phyloP scores from a whole-genome alignment of 1,140 invertebrate genomes.

The Drosophila baimaii region DNA sequence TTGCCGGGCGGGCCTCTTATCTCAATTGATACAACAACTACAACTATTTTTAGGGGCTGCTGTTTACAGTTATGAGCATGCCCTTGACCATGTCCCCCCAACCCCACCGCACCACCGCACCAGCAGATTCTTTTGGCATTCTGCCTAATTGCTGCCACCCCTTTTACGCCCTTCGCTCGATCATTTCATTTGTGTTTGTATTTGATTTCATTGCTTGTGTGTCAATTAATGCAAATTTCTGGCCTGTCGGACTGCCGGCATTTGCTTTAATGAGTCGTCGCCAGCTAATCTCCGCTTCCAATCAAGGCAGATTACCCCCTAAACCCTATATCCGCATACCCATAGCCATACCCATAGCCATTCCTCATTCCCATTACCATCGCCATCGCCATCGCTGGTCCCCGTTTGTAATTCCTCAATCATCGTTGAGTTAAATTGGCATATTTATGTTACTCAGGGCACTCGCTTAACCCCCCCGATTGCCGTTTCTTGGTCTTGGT shows the following conservation, averaged over 20 bases:
- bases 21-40: constrained; percentile 4
- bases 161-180: constrained; percentile 12
- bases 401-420: constrained; percentile 2
- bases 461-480: constrained; percentile 7
- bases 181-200: constrained; percentile 35
- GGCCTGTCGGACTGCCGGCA: constrained; percentile 29
- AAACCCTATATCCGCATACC: background rate
- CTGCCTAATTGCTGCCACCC: constrained; percentile 65
- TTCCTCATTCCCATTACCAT: background rate
- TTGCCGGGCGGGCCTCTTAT: constrained; percentile 10
- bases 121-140: constrained; percentile 54
- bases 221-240: constrained; percentile 70
- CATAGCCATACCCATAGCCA: background rate
- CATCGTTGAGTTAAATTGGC: constrained; percentile 54
- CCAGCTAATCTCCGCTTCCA: constrained; percentile 49
- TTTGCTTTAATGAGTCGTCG: constrained; percentile 36
- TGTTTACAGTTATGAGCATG: constrained; percentile 59
- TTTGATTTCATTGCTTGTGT: constrained; percentile 38
- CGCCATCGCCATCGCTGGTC: background rate
- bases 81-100: constrained; percentile 48
- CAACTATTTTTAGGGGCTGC: constrained; percentile 21
- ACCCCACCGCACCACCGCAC: too few relatives aligned
- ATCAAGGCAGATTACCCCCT: constrained; percentile 58
- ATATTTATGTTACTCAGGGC: constrained; percentile 43
- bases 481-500: background rate